phyloP scores from a whole-genome alignment of 2,888 invertebrate species.

The Lomographa bimaculata region DNA sequence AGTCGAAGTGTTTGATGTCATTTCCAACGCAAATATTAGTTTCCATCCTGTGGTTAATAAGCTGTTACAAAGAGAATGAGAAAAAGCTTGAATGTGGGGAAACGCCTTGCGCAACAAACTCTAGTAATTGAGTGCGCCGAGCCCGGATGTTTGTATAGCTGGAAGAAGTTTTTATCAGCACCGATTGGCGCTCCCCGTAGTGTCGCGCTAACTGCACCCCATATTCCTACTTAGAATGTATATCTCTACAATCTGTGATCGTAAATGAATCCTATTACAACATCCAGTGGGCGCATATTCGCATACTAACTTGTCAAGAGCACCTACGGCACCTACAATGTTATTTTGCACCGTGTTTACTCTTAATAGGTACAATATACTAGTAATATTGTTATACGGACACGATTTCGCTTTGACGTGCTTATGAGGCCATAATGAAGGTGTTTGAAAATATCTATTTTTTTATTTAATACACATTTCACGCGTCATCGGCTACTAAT shows the following conservation, averaged over 20 bases:
- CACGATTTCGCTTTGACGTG: conserved; percentile 25
- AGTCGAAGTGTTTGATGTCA: conserved; percentile 39
- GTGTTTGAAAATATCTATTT: too few relatives aligned
- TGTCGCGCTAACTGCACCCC: conserved; percentile 59
- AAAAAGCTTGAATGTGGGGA: conserved; percentile 53
- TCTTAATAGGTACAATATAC: conserved; percentile 29
- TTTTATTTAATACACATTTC: too few relatives aligned
- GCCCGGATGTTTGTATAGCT: conserved; percentile 71
- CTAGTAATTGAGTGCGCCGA: conserved; percentile 70
- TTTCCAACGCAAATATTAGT: conserved; percentile 47
- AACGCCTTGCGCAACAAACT: conserved; percentile 66
- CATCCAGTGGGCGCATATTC: conserved; percentile 36
- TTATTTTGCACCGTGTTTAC: conserved; percentile 29
- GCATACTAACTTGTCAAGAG: conserved; percentile 34
- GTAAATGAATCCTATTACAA: conserved; percentile 37
- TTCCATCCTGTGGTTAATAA: conserved; percentile 53
- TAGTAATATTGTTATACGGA: conserved; percentile 30
- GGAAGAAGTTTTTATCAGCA: conserved; percentile 70
- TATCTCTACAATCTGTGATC: conserved; percentile 35
- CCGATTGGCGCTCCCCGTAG: conserved; percentile 59
- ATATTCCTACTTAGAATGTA: conserved; percentile 39
- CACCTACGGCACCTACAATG: conserved; percentile 21
- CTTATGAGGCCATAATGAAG: conserved; percentile 11
- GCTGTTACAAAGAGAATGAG: conserved; percentile 44
- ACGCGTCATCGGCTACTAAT: too few relatives aligned